Evolutionary conservation across 2,113 vertebrate species (phyloP), one percentile per base, ranked within the genome.

Genomic region (Myanophis thanlyinensis): DNA sequence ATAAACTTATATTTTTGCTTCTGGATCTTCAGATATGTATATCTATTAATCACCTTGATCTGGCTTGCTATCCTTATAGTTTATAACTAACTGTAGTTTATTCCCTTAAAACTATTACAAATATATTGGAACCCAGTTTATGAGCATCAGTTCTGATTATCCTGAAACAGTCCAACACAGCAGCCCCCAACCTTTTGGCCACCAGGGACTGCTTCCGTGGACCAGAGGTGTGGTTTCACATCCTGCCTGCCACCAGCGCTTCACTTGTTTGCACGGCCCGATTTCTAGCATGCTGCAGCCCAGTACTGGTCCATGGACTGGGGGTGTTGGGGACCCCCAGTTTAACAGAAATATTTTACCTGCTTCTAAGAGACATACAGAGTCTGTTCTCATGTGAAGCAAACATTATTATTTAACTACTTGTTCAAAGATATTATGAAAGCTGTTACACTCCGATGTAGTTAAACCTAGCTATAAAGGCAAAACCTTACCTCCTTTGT

Each of bases 11-110:
- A 91, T 23, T 89, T 91, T 51, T 86, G 47, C 0, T 30, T 27
- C 93, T 92, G 73, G 62, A 91, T 67, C 89, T 94, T 89, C 46
- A 85, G 27, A 92, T 93, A 85, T 4, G 86, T 94, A 11, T 94
- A 91, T 30, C 46, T 93, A 1, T 93, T 94, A 93, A 54, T 93
- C 51, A 93, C n/a, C 51, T 6, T 93, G 91, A 96, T 62, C 13
- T 95, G 54, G 47, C 18, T 67, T 92, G 93, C 0, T 94, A 92
- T 91, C 93, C 95, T 94, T 67, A 91, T 47, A 92, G 62, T 92
- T 90, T 49, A 91, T 95, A 96, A 96, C 93, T 95, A 94, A 87
- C 89, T 95, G 91, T 52, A 94, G 13, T 25, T 92, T 93, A 73
- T 62, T 46, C 40, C 25, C 91, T 40, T 93, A 49, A 91, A 94